These are phyloP conservation scores for Athetis lepigone DNA, from an alignment of 2,888 invertebrate species.

Conservation along the genomic window DNA sequence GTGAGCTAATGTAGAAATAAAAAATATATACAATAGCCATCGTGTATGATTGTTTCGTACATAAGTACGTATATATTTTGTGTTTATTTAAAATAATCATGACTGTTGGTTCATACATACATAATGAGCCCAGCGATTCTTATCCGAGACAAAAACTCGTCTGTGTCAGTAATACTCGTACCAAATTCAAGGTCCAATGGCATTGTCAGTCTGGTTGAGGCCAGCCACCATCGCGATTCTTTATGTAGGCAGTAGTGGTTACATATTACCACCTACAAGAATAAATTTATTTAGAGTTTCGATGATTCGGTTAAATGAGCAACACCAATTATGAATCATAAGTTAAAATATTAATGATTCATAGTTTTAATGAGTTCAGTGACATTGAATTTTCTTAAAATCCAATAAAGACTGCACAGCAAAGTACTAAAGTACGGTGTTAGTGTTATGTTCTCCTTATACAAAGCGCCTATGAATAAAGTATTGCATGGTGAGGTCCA, in stretches of 20 bases:
- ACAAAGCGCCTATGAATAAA: conserved; percentile 66
- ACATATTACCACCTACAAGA: conserved; percentile 39
- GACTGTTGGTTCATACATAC: conserved; percentile 77
- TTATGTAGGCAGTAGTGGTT: conserved; percentile 53
- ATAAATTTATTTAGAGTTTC: conserved; percentile 25
- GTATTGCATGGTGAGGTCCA: conserved; percentile 74
- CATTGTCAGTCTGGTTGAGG: conserved; percentile 70
- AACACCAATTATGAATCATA: conserved; percentile 31
- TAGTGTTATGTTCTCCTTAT: conserved; percentile 37
- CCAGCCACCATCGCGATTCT: conserved; percentile 66
- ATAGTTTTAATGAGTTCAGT: conserved; percentile 59
- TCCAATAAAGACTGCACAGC: conserved; percentile 16
- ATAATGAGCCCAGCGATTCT: conserved; percentile 78
- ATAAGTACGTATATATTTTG: conserved; percentile 61
- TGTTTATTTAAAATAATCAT: conserved; percentile 80
- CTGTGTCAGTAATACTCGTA: conserved; percentile 75
- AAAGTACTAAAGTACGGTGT: conserved; percentile 22
- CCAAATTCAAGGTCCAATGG: conserved; percentile 70
- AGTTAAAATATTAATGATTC: conserved; percentile 50
- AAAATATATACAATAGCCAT: conserved; percentile 71
- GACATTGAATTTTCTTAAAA: conserved; percentile 53
- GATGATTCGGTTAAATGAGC: conserved; percentile 27
- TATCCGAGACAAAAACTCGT: conserved; percentile 83
- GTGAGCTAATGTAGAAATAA: conserved; percentile 68
- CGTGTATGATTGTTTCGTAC: conserved; percentile 51